Evolutionary conservation across 2,888 invertebrate genomes (phyloP), one percentile per base, ranked within the genome.

Genomic region (Nomada fabriciana): DNA sequence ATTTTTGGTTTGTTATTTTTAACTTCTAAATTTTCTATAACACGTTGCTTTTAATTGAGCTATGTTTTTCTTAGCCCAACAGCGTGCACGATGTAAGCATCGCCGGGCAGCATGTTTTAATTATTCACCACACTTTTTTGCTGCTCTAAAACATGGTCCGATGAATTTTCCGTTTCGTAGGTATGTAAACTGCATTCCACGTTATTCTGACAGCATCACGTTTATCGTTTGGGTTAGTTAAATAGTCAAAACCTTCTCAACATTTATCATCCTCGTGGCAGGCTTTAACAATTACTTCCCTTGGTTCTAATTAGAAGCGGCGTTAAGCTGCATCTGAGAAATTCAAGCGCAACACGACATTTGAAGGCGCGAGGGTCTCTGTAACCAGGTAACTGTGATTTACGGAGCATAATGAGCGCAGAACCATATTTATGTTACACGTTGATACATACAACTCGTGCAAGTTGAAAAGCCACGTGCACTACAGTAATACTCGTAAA

Each of bases 221-320:
- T 72, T 25, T 42, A 55, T n/a, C 23, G 36, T 63, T 10, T 4
- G 18, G 1, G 1, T 15, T 13, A 42, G 18, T 23, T n/a, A 61
- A 61, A 69, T 43, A 61, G 61, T 20, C 47, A 3, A 59, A 47
- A 63, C 1, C 11, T 18, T 7, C 43, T 20, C 13, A 36, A 29
- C 20, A 18, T 65, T 57, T 57, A 64, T 57, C 43, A 47, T 61
- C 57, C 7, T 13, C 9, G 13, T 11, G 1, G 20, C 13, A 11
- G n/a, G 15, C 57, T 64, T 25, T 25, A 52, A 25, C 64, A 50
- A 64, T 64, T 61, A n/a, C n/a, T 15, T 47, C 20, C 11, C 10
- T 64, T 43, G 0, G 11, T 18, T 13, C n/a, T 65, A 59, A 77
- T 65, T 43, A 60, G 52, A 73, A 29, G 36, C 67, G 25, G 9